These are phyloP conservation scores for Drusus annulatus DNA, from an alignment of 1,140 invertebrate species.

Conservation along the genomic window DNA sequence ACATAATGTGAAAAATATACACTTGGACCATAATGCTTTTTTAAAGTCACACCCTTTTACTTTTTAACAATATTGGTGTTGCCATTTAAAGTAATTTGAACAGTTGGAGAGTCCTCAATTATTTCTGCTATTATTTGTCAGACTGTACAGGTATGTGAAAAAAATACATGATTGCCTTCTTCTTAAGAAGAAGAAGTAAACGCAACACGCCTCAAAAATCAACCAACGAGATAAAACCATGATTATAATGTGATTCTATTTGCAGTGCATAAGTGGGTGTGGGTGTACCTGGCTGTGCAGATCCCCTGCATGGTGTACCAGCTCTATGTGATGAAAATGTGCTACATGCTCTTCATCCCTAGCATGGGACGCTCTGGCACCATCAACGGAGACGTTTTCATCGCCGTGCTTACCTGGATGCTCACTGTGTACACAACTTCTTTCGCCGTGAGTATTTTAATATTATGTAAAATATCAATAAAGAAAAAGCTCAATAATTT, in stretches of 20 bases:
- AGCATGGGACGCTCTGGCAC: slow-evolving; percentile 47
- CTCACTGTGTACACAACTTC: slow-evolving; percentile 4
- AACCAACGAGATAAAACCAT: too few relatives aligned
- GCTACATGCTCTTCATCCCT: slow-evolving; percentile 45
- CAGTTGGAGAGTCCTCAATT: too few relatives aligned
- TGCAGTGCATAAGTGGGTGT: slow-evolving; percentile 54
- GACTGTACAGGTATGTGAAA: too few relatives aligned
- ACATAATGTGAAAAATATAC: too few relatives aligned
- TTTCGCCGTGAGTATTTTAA: slow-evolving; percentile 46
- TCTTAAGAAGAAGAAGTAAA: too few relatives aligned
- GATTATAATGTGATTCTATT: neutral
- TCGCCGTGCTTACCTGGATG: slow-evolving; percentile 40
- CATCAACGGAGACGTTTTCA: slow-evolving; percentile 48
- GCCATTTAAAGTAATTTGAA: too few relatives aligned
- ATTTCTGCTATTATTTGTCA: too few relatives aligned
- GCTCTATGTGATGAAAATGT: slow-evolving; percentile 41
- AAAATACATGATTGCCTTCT: too few relatives aligned
- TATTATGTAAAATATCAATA: neutral
- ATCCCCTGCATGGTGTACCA: slow-evolving; percentile 39
- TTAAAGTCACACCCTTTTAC: too few relatives aligned
- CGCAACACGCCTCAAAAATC: too few relatives aligned
- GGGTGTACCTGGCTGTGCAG: slow-evolving; percentile 50
- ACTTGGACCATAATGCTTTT: too few relatives aligned
- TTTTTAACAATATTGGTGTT: too few relatives aligned
- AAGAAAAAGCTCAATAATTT: neutral